Base-by-base conservation (phyloP, 2,888 invertebrate species). In the Tethea ocularis region DNA sequence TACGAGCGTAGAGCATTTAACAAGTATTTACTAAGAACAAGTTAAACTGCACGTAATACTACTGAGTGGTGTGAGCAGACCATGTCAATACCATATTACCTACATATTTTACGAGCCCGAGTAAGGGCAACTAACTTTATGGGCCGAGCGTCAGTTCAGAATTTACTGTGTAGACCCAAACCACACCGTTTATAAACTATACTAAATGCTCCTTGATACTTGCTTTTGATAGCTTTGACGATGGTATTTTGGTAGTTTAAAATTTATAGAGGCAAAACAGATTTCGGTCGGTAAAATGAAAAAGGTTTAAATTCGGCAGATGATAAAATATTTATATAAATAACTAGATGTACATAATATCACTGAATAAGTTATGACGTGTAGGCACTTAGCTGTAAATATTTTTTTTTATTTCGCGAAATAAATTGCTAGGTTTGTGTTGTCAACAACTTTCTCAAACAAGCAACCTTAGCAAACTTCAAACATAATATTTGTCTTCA, bases 111-210 rank as follows among this genome's bases (percentile, higher is more conserved):
- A 82, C 68, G 74, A 71, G 59, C 57, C 29, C 58, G 63, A 69
- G 66, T 66, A 70, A 71, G 72, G 67, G 66, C 57, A 63, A 63
- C 64, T 60, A 79, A 76, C 66, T 82, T 82, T 78, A 76, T 73
- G 72, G 70, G 59, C 61, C 64, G 64, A 59, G 61, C 74, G 74
- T 77, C 74, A 73, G 69, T 70, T 71, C 64, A 67, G 67, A 80
- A 78, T 80, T 77, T 78, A 80, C 71, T 72, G 66, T 71, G 68
- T 63, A 66, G 64, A 64, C 69, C 69, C 62, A 61, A 71, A 72
- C 74, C 75, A 61, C 72, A 72, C 62, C 60, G 67, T 72, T 76
- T 73, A 72, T 71, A 69, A 78, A 77, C 71, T 79, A 69, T 69
- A 70, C 64, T 68, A 67, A 57, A 69, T 67, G 64, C 52, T 46